Percentiles rank a stretch among this genome's conserved stretches.
phyloP scores from a whole-genome alignment of 1,140 invertebrate genomes.

The Probaryconus sp. region DNA sequence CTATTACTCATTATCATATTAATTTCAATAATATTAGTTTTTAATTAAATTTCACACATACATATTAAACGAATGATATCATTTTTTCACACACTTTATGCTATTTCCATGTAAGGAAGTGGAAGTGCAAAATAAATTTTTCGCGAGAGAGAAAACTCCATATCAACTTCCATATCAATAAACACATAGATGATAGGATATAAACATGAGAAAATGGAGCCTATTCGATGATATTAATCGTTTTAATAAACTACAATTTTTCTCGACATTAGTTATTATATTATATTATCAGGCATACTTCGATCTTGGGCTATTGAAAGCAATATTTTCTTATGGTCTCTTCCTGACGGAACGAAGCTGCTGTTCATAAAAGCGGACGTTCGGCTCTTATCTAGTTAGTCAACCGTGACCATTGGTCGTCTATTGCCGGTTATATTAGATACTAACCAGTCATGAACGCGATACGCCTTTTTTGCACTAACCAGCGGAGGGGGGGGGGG shows the following conservation, averaged over 20 bases:
- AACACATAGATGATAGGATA: slow-evolving; percentile 13
- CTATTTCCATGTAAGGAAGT: too few species aligned
- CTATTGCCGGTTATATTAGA: slow-evolving; percentile 49
- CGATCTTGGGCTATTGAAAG: not conserved
- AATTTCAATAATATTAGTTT: too few species aligned
- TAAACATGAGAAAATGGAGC: slow-evolving; percentile 28
- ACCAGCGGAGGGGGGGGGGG: slow-evolving; percentile 20
- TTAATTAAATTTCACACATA: too few species aligned
- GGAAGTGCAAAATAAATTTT: too few species aligned
- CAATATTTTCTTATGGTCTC: slow-evolving; percentile 26
- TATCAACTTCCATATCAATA: slow-evolving; percentile 3
- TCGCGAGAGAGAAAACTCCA: too few species aligned
- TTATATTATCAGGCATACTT: slow-evolving; percentile 1
- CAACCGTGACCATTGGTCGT: slow-evolving; percentile 64
- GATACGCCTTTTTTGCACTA: slow-evolving; percentile 59
- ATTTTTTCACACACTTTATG: too few species aligned
- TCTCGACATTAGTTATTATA: slow-evolving; percentile 15
- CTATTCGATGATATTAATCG: slow-evolving; percentile 18
- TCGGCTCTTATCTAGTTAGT: slow-evolving; percentile 31
- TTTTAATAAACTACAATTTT: slow-evolving; percentile 32
- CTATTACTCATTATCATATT: too few species aligned
- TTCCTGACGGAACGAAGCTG: slow-evolving; percentile 43
- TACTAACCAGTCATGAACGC: slow-evolving; percentile 63
- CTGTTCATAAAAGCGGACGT: not conserved
- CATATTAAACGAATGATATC: too few species aligned